Percentiles rank a stretch among this genome's conserved stretches.
Conservation (phyloP, 2,113 vertebrate genomes). For the Rhinogobius similis region DNA sequence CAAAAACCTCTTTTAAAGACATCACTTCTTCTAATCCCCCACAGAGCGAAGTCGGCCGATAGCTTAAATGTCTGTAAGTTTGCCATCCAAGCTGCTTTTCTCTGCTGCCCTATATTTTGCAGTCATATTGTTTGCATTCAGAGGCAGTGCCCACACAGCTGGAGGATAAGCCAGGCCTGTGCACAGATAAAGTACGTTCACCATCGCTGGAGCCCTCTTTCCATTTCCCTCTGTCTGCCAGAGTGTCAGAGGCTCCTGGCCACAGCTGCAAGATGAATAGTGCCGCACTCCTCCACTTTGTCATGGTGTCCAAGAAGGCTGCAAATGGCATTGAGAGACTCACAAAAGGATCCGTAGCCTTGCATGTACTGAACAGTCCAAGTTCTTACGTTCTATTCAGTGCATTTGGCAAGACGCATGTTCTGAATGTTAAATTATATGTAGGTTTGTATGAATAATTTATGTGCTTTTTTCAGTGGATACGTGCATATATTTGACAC, state of each 20-base stretch:
- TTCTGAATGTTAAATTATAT: slow-evolving; percentile 3
- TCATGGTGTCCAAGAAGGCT: slow-evolving; percentile 71
- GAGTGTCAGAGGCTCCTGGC: slow-evolving; percentile 67
- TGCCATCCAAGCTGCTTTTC: slow-evolving; percentile 46
- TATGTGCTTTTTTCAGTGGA: background rate
- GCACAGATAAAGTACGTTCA: slow-evolving; percentile 57
- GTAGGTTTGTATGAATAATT: background rate
- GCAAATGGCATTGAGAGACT: slow-evolving; percentile 71
- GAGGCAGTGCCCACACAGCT: slow-evolving; percentile 68
- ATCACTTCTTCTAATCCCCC: slow-evolving; percentile 41
- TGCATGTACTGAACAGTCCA: slow-evolving; percentile 28
- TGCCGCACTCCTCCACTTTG: slow-evolving; percentile 69
- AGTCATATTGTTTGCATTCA: slow-evolving; percentile 73
- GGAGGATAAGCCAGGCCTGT: slow-evolving; percentile 70
- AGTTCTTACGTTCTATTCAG: slow-evolving; percentile 38
- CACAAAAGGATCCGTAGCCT: slow-evolving; percentile 64
- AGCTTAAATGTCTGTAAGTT: slow-evolving; percentile 31
- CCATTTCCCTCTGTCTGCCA: slow-evolving; percentile 69
- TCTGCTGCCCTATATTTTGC: slow-evolving; percentile 63
- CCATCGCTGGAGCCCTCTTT: slow-evolving; percentile 63
- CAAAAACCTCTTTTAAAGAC: slow-evolving; percentile 24
- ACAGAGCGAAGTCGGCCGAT: slow-evolving; percentile 33
- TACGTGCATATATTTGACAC: background rate
- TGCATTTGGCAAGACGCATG: slow-evolving; percentile 17
- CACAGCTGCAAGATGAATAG: slow-evolving; percentile 76